phyloP scores from a whole-genome alignment of 2,888 invertebrate genomes.

The Minunthozetes semirufus region DNA sequence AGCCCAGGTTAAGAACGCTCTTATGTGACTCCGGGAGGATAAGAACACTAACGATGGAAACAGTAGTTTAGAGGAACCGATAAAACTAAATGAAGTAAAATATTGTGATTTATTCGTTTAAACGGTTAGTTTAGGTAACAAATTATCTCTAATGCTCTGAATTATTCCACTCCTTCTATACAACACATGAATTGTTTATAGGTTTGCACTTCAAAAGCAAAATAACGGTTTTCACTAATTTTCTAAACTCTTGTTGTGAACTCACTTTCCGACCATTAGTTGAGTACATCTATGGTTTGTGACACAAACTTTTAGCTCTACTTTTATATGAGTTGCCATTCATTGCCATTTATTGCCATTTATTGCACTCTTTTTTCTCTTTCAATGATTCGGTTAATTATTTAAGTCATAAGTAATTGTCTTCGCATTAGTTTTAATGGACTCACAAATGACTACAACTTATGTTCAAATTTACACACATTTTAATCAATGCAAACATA shows the following conservation, averaged over 20 bases:
- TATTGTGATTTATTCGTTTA: constrained; percentile 26
- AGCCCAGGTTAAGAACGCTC: background rate
- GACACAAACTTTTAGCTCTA: background rate
- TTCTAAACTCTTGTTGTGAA: background rate
- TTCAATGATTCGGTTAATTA: constrained; percentile 7
- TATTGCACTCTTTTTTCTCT: constrained; percentile 12
- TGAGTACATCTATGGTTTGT: background rate
- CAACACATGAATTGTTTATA: constrained; percentile 21
- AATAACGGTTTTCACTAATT: background rate
- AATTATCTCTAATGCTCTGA: constrained; percentile 20
- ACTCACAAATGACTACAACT: background rate
- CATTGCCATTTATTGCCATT: background rate
- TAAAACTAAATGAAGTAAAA: background rate
- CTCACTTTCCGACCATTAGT: background rate
- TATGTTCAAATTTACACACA: too few species aligned
- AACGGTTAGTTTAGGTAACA: constrained; percentile 17
- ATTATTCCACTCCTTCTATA: constrained; percentile 2
- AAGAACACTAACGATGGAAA: background rate
- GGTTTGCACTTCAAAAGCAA: background rate
- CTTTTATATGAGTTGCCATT: background rate
- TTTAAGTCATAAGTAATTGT: constrained; percentile 12
- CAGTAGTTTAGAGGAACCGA: background rate
- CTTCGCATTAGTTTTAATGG: background rate
- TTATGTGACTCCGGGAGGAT: background rate
- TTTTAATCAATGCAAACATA: too few species aligned